phyloP scores from a whole-genome alignment of 2,113 vertebrate genomes.

The Oryzias javanicus region DNA sequence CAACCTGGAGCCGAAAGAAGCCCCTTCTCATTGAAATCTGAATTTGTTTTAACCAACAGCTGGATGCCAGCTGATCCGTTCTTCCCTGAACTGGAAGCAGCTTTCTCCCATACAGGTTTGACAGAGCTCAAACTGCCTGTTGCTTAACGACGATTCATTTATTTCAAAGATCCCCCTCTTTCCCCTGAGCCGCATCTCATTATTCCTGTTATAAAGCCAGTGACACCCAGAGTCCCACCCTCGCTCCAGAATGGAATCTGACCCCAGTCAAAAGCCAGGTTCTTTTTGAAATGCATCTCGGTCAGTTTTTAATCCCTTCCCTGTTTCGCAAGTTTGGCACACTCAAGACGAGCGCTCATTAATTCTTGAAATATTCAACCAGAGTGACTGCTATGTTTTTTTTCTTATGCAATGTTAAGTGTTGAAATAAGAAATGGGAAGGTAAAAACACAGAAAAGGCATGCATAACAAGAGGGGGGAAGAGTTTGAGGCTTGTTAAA shows the following conservation, averaged over 20 bases:
- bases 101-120: slow-evolving; percentile 34
- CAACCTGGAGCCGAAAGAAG: neutral
- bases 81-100: neutral
- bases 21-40: neutral
- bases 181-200: slow-evolving; percentile 70
- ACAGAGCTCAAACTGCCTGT: slow-evolving; percentile 61
- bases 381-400: slow-evolving; percentile 25
- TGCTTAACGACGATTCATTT: slow-evolving; percentile 61
- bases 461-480: slow-evolving; percentile 11
- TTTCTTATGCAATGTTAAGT: slow-evolving; percentile 38
- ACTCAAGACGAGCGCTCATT: slow-evolving; percentile 31
- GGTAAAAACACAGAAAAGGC: slow-evolving; percentile 14
- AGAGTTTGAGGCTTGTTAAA: slow-evolving; percentile 38
- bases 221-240: slow-evolving; percentile 75
- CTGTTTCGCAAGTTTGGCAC: slow-evolving; percentile 45
- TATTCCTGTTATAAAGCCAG: slow-evolving; percentile 76
- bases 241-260: slow-evolving; percentile 69
- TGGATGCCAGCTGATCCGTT: neutral
- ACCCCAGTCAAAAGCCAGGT: slow-evolving; percentile 61
- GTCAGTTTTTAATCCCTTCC: slow-evolving; percentile 24
- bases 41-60: neutral
- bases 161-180: slow-evolving; percentile 63
- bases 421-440: slow-evolving; percentile 41
- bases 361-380: slow-evolving; percentile 46
- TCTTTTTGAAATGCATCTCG: slow-evolving; percentile 73